Percentiles rank a stretch among this genome's conserved stretches.
Evolutionary conservation across 2,888 invertebrate species (phyloP).

Genomic region (Orgyia antiqua): DNA sequence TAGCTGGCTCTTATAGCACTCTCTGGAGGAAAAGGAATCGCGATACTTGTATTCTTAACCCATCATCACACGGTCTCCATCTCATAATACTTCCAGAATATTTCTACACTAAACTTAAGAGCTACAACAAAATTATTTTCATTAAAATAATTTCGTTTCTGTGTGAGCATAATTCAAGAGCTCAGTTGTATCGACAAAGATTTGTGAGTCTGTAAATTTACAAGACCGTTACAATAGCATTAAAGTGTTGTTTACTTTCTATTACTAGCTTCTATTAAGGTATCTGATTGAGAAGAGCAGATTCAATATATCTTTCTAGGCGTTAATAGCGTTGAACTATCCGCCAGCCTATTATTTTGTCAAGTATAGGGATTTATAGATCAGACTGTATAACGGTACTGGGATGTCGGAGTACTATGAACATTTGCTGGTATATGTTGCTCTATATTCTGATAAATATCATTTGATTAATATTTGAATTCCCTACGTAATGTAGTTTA

Average conservation of each 20-base stretch:
- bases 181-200: too few species aligned
- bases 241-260: conserved; percentile 36
- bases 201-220: conserved; percentile 23
- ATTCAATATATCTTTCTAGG: conserved; percentile 71
- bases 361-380: conserved; percentile 74
- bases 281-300: conserved; percentile 72
- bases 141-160: too few species aligned
- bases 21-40: too few species aligned
- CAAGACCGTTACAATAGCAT: conserved; percentile 23
- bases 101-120: too few species aligned
- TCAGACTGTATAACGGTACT: conserved; percentile 60
- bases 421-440: conserved; percentile 25
- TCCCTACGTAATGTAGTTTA: too few species aligned
- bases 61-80: too few species aligned
- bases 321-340: conserved; percentile 73
- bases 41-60: too few species aligned
- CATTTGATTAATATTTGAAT: not conserved
- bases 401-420: conserved; percentile 29
- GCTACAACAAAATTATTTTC: too few species aligned
- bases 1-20: too few species aligned
- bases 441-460: conserved; percentile 5
- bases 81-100: too few species aligned
- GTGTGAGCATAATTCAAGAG: too few species aligned
- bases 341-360: conserved; percentile 75
- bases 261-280: conserved; percentile 62